phyloP scores from a whole-genome alignment of 2,797 vertebrate genomes.

The Anguilla pacifica region DNA sequence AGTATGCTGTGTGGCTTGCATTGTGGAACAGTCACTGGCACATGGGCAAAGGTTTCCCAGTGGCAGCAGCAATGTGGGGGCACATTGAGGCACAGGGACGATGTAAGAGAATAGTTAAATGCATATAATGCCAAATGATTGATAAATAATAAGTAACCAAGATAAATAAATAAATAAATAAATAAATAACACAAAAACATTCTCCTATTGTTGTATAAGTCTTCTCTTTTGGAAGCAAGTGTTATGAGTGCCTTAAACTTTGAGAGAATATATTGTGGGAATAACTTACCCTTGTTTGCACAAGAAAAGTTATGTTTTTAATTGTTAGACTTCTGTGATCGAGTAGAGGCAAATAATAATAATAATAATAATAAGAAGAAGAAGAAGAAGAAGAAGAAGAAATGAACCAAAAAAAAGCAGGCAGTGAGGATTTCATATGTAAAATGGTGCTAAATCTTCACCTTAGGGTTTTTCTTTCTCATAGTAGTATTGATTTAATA shows the following conservation, averaged over 20 bases:
- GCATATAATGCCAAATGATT: neutral
- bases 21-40: neutral
- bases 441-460: neutral
- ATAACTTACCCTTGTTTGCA: neutral
- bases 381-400: no score
- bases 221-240: neutral
- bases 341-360: no score
- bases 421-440: neutral
- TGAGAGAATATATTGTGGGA: neutral
- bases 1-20: neutral
- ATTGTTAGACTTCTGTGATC: no score
- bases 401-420: neutral
- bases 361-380: no score
- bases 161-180: no score
- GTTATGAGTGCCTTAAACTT: neutral
- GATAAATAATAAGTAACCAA: neutral
- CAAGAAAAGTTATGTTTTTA: no score
- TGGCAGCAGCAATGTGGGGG: neutral
- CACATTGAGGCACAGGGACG: neutral
- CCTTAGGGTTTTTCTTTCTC: neutral
- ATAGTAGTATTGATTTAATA: neutral
- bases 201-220: neutral
- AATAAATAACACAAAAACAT: neutral
- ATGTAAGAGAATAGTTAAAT: no score
- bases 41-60: neutral